Percentiles rank a stretch among this genome's conserved stretches.
Evolutionary conservation across 2,888 invertebrate genomes (phyloP).

Genomic region (Lacanobia oleracea): DNA sequence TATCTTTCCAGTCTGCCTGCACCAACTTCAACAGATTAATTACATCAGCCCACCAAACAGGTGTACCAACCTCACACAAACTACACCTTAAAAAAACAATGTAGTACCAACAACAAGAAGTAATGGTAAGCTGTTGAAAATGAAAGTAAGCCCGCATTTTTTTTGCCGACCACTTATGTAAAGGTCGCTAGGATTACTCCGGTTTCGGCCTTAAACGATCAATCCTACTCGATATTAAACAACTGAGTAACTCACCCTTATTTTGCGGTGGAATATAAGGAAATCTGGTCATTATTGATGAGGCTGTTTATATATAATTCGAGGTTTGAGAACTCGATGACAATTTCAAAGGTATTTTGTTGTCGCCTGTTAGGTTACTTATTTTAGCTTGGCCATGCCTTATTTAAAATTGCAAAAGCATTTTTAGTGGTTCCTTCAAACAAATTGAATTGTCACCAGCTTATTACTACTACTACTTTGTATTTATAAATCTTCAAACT

Average conservation of each 20-base stretch:
- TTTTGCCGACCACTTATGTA: conserved; percentile 43
- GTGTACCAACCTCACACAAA: background rate
- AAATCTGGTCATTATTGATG: conserved; percentile 13
- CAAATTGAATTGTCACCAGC: no score
- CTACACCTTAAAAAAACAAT: conserved; percentile 15
- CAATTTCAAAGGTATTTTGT: background rate
- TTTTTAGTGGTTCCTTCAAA: background rate
- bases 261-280: conserved; percentile 36
- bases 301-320: conserved; percentile 13
- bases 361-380: no score
- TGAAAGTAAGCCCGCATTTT: conserved; percentile 52
- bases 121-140: conserved; percentile 40
- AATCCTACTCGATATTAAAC: conserved; percentile 48
- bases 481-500: no score
- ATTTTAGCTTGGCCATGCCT: no score
- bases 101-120: conserved; percentile 29
- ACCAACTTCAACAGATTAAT: conserved; percentile 4
- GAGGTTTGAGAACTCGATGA: background rate
- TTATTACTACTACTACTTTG: no score
- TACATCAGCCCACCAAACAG: conserved; percentile 22
- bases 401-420: background rate
- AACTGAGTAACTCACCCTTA: conserved; percentile 32
- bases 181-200: conserved; percentile 44
- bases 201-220: conserved; percentile 45
- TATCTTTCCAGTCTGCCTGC: background rate